Conservation (phyloP, 2,797 vertebrate species). For the Acomys russatus region DNA sequence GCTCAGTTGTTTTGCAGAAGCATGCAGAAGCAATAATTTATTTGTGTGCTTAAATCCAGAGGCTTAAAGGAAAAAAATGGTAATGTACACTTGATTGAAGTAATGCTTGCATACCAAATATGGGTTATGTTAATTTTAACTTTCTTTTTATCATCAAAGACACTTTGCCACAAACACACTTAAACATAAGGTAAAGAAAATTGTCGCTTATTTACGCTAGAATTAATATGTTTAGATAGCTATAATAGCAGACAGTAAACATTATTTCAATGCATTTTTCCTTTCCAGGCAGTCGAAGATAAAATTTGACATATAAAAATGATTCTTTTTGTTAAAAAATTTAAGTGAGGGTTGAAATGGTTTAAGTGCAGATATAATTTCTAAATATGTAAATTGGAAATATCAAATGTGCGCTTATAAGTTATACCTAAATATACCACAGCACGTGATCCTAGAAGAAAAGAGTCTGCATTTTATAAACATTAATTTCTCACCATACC, state of each 20-base stretch:
- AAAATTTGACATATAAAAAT: slow-evolving; percentile 66
- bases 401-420: slow-evolving; percentile 43
- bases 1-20: neutral
- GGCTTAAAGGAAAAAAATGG: neutral
- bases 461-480: slow-evolving; percentile 38
- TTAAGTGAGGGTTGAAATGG: slow-evolving; percentile 57
- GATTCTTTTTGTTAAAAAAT: slow-evolving; percentile 55
- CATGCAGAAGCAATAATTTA: neutral
- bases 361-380: slow-evolving; percentile 62
- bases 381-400: slow-evolving; percentile 62
- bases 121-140: slow-evolving; percentile 60
- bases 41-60: slow-evolving; percentile 52
- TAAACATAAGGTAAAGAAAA: slow-evolving; percentile 63
- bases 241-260: slow-evolving; percentile 28
- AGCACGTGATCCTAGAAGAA: slow-evolving; percentile 45
- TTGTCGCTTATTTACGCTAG: slow-evolving; percentile 45
- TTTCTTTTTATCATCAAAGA: slow-evolving; percentile 69
- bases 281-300: slow-evolving; percentile 58
- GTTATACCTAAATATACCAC: slow-evolving; percentile 22
- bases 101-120: slow-evolving; percentile 39
- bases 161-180: slow-evolving; percentile 38
- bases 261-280: slow-evolving; percentile 46
- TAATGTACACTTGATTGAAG: slow-evolving; percentile 53
- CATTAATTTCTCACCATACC: neutral
- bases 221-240: slow-evolving; percentile 55